These are phyloP conservation scores for Apaloderma vittatum DNA, from an alignment of 2,113 vertebrate genomes.

Conservation along the genomic window DNA sequence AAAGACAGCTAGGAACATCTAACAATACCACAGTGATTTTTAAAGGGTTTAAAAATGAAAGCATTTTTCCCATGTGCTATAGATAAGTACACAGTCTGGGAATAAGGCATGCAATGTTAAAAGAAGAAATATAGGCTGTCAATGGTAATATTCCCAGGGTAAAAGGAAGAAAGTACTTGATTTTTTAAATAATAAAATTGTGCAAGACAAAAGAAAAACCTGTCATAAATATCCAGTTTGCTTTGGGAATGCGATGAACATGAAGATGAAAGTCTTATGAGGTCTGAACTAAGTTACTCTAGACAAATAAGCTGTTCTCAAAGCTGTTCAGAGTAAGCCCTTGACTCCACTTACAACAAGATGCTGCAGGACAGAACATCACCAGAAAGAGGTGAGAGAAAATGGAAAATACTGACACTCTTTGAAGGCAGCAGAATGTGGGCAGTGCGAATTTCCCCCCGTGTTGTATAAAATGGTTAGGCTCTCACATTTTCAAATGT, in stretches of 20 bases:
- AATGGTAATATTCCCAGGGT: background rate
- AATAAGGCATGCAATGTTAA: too few species aligned
- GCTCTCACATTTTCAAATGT: background rate
- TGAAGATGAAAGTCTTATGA: background rate
- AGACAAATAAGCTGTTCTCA: background rate
- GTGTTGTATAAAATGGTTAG: background rate
- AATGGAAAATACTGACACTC: background rate
- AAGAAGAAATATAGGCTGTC: background rate
- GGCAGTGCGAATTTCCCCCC: background rate
- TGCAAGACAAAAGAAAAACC: background rate
- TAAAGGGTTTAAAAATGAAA: background rate
- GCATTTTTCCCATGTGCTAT: background rate
- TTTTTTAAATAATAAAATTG: background rate
- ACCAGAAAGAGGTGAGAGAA: background rate
- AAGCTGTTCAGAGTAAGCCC: background rate
- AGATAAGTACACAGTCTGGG: background rate
- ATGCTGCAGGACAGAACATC: background rate
- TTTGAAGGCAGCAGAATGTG: background rate
- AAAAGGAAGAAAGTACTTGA: background rate
- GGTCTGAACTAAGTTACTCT: background rate
- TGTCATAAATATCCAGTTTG: background rate
- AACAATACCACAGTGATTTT: background rate
- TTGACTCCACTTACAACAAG: background rate
- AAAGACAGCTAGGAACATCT: background rate
- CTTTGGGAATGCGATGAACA: background rate